Conservation (phyloP, 2,888 invertebrate species). For the Tetrapedia diversipes region DNA sequence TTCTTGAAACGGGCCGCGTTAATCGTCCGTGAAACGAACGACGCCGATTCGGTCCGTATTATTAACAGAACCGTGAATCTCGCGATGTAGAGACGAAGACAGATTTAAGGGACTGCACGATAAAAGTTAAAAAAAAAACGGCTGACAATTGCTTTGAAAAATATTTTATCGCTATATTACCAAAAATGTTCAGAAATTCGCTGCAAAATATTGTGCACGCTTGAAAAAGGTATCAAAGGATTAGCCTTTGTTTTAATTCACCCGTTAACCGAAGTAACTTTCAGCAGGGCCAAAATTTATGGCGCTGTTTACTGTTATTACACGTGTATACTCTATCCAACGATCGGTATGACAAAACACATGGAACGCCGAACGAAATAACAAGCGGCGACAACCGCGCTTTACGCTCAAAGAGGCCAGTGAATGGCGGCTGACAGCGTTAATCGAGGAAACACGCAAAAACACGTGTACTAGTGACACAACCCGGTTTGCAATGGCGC, state of each 20-base stretch:
- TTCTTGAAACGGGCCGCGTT: constrained; percentile 2
- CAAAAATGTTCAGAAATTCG: too few species aligned
- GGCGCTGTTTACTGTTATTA: too few species aligned
- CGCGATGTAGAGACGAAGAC: neutral
- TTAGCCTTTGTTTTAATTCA: too few species aligned
- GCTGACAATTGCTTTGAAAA: too few species aligned
- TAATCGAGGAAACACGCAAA: constrained; percentile 37
- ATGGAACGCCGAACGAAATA: constrained; percentile 16
- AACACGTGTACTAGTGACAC: constrained; percentile 15
- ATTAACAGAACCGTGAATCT: constrained; percentile 5
- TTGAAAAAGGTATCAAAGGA: too few species aligned
- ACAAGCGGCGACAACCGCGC: constrained; percentile 33
- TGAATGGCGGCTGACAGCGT: constrained; percentile 21
- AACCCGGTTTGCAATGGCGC: neutral
- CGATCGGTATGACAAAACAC: neutral
- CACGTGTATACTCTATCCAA: neutral
- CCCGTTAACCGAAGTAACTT: too few species aligned
- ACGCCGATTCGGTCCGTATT: neutral
- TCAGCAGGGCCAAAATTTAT: too few species aligned
- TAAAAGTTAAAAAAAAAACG: too few species aligned
- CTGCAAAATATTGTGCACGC: too few species aligned
- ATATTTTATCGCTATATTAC: too few species aligned
- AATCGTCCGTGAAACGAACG: neutral
- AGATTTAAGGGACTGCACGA: constrained; percentile 2
- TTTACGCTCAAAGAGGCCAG: constrained; percentile 1